Base-by-base conservation (phyloP, 2,888 invertebrate species). In the Rhopalosiphum nymphaeae region DNA sequence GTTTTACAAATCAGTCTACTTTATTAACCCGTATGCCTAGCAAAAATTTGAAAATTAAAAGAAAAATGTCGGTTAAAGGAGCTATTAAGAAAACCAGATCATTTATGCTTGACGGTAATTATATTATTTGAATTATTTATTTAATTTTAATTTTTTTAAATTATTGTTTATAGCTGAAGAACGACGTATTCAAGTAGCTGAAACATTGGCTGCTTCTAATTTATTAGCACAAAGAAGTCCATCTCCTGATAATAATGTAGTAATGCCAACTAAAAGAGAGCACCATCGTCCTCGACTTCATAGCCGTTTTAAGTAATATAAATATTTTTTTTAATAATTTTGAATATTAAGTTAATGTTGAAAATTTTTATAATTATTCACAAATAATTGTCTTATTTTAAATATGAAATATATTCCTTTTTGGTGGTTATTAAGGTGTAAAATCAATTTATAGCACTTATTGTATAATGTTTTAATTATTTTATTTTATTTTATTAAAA, bases 21-120 rank as follows among this genome's bases (percentile, higher is more conserved):
- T 96, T 98, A 89, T 96, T 98, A 94, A 96, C 97, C 95, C 96
- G 97, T 44, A 96, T 97, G 88, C 95, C 96, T 0, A 95, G 95
- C 26, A 95, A 95, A 92, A 96, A 95, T 42, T 95, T 95, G 1
- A 96, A 97, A 67, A 96, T 98, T 89, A 97, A 97, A 88, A 96
- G 98, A 1, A 97, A 97, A 95, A 97, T 98, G 97, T 98, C 98
- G 0, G 98, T 99, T 44, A 97, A 98, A 95, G 99, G 99, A 92
- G 98, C 99, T 86, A 98, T 99, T 94, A 98, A 98, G 96, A 98
- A 99, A 96, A 99, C 99, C 0, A 96, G 99, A 95, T 98, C 99
- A 26, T 99, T 99, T 95, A 98, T 98, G 57, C 95, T 95, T 95
- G 98, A 98, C 16, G 98, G 93, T 94, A 61, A 86, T 25, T 36